Evolutionary conservation across 2,888 invertebrate species (phyloP), one percentile per base, ranked within the genome.

Genomic region (Lagria hirta): DNA sequence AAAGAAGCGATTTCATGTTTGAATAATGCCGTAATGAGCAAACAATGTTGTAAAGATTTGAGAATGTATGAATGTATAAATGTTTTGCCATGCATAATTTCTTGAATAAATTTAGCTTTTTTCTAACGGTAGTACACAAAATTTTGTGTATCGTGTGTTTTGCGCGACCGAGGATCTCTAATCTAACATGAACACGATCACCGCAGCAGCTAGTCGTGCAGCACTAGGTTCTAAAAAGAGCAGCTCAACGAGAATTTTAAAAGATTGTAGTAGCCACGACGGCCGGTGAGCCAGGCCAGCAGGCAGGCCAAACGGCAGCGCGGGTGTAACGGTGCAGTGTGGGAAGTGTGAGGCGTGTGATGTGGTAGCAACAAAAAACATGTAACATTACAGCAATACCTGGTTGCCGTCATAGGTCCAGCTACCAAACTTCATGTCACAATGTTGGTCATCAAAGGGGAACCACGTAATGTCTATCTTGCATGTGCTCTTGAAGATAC

Each of bases 391-490:
- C 55, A 61, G 60, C 62, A 56, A 74, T 88, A 91, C 91, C 88
- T 91, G 90, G 80, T 86, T 87, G 80, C 95, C 95, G 77, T 93
- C 92, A 82, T 98, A 96, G 72, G 98, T 97, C 99, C 99, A 99
- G 80, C 97, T 96, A 80, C 98, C 98, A 77, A 98, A 98, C 86
- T 98, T 95, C 91, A 98, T 93, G 78, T 92, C 88, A 83, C 99
- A 99, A 79, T 89, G 88, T 84, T 99, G 99, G 80, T 98, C 97
- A 82, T 99, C 99, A 83, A 98, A 99, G 76, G 98, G 98, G 84
- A 99, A 99, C 97, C 97, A 98, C 76, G 96, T 96, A 86, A 99
- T 98, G 85, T 98, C 95, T 81, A 99, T 98, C 83, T 93, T 93
- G 86, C 99, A 99, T 79, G 97, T 98, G 85, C 96, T 95, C 86